phyloP scores from a whole-genome alignment of 2,797 vertebrate species.

The Urosaurus nigricauda region DNA sequence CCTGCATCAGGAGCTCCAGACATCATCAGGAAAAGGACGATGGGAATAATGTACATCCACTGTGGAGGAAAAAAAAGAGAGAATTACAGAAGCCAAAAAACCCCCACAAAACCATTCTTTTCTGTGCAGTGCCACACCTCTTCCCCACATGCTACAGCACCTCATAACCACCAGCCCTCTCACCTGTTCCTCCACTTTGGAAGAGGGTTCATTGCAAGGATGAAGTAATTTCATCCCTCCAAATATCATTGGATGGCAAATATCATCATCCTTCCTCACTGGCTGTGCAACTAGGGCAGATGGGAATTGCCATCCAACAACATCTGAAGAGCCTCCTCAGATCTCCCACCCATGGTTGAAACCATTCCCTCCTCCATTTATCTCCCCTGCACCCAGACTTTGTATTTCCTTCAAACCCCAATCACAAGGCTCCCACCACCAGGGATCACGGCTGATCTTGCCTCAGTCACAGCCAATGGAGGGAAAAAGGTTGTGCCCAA shows the following conservation, averaged over 20 bases:
- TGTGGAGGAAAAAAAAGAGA: slow-evolving; percentile 60
- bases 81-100: neutral
- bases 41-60: slow-evolving; percentile 98
- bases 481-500: neutral
- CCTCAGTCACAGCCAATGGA: neutral
- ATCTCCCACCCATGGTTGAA: neutral
- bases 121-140: too few relatives aligned
- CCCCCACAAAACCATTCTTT: too few relatives aligned
- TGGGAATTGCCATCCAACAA: neutral
- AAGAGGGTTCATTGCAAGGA: neutral
- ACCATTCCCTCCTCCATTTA: neutral
- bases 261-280: neutral
- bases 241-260: neutral
- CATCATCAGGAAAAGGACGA: slow-evolving; percentile 96
- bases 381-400: neutral
- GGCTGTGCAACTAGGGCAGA: neutral
- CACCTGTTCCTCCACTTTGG: neutral
- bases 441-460: slow-evolving; percentile 5
- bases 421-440: slow-evolving; percentile 27
- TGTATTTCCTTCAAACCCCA: neutral
- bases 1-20: slow-evolving; percentile 92
- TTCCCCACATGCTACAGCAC: neutral
- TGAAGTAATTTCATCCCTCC: too few relatives aligned
- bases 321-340: neutral
- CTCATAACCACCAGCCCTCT: neutral